Conservation (phyloP, 2,113 vertebrate genomes). For the Chionodraco myersi region DNA sequence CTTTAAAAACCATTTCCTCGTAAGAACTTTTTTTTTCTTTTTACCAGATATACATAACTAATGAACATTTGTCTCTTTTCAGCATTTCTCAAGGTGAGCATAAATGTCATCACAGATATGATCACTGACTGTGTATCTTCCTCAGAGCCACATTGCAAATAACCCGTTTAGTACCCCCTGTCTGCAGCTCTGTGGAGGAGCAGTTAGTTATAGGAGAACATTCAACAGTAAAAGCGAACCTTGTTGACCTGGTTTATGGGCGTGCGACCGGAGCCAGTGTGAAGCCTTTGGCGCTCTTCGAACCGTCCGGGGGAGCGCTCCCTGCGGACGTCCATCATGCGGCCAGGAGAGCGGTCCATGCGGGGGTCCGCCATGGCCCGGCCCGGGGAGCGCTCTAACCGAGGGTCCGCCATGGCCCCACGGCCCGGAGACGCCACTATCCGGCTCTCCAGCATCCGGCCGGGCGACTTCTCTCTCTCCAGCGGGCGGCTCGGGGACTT, state of each 20-base stretch:
- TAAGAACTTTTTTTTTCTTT: too few relatives aligned
- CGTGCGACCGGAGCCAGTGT: slow-evolving; percentile 90
- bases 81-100: too few relatives aligned
- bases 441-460: slow-evolving; percentile 89
- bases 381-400: slow-evolving; percentile 93
- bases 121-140: too few relatives aligned
- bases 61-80: too few relatives aligned
- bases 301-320: slow-evolving; percentile 92
- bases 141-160: too few relatives aligned
- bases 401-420: slow-evolving; percentile 88
- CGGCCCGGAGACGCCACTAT: slow-evolving; percentile 80
- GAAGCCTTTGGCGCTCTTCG: slow-evolving; percentile 93
- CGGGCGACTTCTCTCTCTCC: slow-evolving; percentile 96
- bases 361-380: slow-evolving; percentile 89
- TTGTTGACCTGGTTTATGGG: slow-evolving; percentile 94
- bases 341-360: slow-evolving; percentile 90
- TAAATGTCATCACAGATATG: too few relatives aligned
- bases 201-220: not conserved
- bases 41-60: too few relatives aligned
- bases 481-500: slow-evolving; percentile 92
- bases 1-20: too few relatives aligned
- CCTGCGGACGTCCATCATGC: slow-evolving; percentile 89
- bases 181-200: not conserved
- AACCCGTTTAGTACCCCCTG: too few relatives aligned
- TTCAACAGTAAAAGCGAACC: slow-evolving; percentile 70